Conservation (phyloP, 2,113 vertebrate species). For the Ariopsis seemanni region DNA sequence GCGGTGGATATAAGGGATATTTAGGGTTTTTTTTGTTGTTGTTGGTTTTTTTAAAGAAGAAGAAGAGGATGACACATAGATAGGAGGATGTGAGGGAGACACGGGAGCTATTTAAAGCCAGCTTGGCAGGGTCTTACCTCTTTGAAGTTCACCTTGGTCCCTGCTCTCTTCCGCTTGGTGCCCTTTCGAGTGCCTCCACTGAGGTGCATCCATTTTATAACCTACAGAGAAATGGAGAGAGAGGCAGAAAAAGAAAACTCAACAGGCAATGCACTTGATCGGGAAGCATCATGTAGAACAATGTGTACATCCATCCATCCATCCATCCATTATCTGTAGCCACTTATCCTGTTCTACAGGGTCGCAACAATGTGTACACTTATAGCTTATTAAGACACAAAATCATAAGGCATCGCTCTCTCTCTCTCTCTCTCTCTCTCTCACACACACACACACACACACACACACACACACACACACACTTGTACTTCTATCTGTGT, state of each 20-base stretch:
- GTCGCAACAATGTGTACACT: not conserved
- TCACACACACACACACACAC: not conserved
- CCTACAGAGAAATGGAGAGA: constrained; percentile 70
- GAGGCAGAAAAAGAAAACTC: constrained; percentile 50
- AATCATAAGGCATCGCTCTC: not conserved
- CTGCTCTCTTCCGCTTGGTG: constrained; percentile 79
- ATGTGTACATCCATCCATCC: not conserved
- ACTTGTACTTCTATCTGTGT: not conserved
- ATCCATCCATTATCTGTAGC: no score
- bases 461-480: not conserved
- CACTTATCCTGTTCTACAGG: no score
- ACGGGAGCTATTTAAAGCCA: constrained; percentile 55
- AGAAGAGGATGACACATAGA: not conserved
- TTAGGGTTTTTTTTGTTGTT: not conserved
- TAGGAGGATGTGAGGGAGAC: constrained; percentile 19
- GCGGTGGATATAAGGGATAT: not conserved
- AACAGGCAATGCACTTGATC: constrained; percentile 15
- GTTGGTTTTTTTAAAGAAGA: not conserved
- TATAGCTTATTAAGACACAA: not conserved
- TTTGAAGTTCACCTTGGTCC: constrained; percentile 77
- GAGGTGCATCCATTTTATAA: constrained; percentile 87
- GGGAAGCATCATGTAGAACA: not conserved
- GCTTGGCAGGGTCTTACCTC: constrained; percentile 78
- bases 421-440: not conserved
- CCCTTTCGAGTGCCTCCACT: constrained; percentile 79